Evolutionary conservation across 2,797 vertebrate species (phyloP), one percentile per base, ranked within the genome.

Genomic region (Epinephelus awoara): DNA sequence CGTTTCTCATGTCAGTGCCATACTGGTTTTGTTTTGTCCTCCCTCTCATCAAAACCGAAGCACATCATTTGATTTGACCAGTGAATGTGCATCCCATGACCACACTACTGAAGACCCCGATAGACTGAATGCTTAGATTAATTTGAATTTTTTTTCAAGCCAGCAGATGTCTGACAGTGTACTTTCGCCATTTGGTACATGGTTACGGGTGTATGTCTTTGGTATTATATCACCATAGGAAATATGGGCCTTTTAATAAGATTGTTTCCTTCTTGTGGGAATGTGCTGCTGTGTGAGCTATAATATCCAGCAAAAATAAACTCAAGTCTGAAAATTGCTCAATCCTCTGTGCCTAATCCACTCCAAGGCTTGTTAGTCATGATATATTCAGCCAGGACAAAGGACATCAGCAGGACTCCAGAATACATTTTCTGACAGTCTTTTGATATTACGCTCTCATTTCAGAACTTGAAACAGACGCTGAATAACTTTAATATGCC

Each of bases 331-430:
- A 93, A 98, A 97, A 97, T 97, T 96, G 96, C 96, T 97, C 97
- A 98, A 98, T 98, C 97, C 96, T 96, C 96, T 97, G 97, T 97
- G 96, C 96, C 96, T 98, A 98, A 99, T 98, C 97, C 96, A 97
- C 95, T 97, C 95, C 92, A 84, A 95, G 96, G 96, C 96, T 97
- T 97, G 96, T 97, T 96, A 95, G 96, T 95, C 95, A 93, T 91
- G 94, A 96, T 95, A 96, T 96, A 98, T 96, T 97, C 97, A 96
- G 91, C 87, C 82, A 88, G 90, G 91, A 96, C 95, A 96, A 96
- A 96, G 91, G 91, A 93, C 89, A 95, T 91, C 95, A 95, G 95
- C 93, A 86, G 95, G 95, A 95, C 93, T 92, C 92, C 94, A 93
- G 91, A 95, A 94, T 92, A 92, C 88, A 95, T 95, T 93, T 93